Evolutionary conservation across 2,888 invertebrate species (phyloP).

Genomic region (Coenonympha arcania): DNA sequence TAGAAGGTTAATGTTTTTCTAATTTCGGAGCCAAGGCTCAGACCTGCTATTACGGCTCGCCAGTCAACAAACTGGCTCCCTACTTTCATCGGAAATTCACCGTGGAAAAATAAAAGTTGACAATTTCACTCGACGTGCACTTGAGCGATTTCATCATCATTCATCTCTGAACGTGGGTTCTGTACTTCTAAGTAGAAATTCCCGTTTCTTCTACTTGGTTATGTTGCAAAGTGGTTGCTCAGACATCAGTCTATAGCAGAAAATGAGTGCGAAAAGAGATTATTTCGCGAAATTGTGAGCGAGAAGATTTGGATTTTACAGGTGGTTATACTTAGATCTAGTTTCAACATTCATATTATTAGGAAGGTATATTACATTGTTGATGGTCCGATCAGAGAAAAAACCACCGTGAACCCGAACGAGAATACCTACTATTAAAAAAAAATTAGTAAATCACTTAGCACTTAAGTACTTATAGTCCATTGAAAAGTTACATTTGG

Average conservation of each 20-base stretch:
- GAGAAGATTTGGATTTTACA: too few species aligned
- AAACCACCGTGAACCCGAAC: too few species aligned
- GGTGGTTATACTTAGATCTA: too few species aligned
- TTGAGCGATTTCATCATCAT: slow-evolving; percentile 19
- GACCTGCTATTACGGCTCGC: slow-evolving; percentile 48
- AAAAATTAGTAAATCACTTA: too few species aligned
- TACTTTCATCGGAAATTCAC: slow-evolving; percentile 64
- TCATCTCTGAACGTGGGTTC: background rate
- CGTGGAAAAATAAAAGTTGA: slow-evolving; percentile 50
- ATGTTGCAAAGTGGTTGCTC: background rate
- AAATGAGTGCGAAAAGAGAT: background rate
- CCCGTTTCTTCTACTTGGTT: background rate
- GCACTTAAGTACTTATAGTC: too few species aligned
- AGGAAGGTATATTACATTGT: too few species aligned
- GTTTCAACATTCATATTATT: too few species aligned
- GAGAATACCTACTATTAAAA: too few species aligned
- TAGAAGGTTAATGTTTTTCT: slow-evolving; percentile 69
- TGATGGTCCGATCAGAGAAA: too few species aligned
- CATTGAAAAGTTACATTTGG: too few species aligned
- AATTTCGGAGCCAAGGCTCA: slow-evolving; percentile 59
- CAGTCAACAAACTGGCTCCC: slow-evolving; percentile 39
- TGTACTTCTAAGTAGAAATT: background rate
- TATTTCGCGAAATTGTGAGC: too few species aligned
- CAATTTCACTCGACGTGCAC: slow-evolving; percentile 42
- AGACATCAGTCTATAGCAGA: background rate